Evolutionary conservation across 2,797 vertebrate genomes (phyloP).

Genomic region (Spondyliosoma cantharus): DNA sequence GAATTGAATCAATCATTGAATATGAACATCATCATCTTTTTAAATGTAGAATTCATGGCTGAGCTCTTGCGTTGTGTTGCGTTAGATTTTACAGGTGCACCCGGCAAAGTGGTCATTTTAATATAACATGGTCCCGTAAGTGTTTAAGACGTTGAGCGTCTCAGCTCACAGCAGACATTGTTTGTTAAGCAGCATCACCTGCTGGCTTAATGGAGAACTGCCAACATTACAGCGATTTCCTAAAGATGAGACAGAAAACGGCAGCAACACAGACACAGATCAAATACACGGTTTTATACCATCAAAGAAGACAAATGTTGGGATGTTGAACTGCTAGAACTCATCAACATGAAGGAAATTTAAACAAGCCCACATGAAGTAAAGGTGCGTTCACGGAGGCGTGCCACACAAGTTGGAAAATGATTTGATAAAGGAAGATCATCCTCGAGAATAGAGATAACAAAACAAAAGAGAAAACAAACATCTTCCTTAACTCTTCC

Average conservation of each 20-base stretch:
- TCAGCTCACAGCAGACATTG: constrained; percentile 55
- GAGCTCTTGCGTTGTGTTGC: background rate
- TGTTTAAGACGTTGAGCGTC: background rate
- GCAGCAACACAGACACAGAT: background rate
- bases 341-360: too few relatives aligned
- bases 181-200: constrained; percentile 81
- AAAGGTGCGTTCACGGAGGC: background rate
- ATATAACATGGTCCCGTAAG: background rate
- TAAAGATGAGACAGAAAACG: constrained; percentile 18
- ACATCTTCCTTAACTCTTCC: background rate
- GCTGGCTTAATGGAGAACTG: constrained; percentile 81
- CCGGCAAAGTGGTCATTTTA: background rate
- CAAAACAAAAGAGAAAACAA: background rate
- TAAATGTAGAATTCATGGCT: background rate
- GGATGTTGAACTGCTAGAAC: background rate
- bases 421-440: background rate
- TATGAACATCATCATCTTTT: background rate
- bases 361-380: background rate
- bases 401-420: background rate
- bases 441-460: background rate
- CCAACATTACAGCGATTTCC: constrained; percentile 51
- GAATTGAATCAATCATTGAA: background rate
- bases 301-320: background rate
- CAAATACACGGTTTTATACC: background rate
- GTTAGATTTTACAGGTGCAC: background rate